Evolutionary conservation across 2,888 invertebrate species (phyloP), one percentile per base, ranked within the genome.

Genomic region (Rhodophaea formosa): DNA sequence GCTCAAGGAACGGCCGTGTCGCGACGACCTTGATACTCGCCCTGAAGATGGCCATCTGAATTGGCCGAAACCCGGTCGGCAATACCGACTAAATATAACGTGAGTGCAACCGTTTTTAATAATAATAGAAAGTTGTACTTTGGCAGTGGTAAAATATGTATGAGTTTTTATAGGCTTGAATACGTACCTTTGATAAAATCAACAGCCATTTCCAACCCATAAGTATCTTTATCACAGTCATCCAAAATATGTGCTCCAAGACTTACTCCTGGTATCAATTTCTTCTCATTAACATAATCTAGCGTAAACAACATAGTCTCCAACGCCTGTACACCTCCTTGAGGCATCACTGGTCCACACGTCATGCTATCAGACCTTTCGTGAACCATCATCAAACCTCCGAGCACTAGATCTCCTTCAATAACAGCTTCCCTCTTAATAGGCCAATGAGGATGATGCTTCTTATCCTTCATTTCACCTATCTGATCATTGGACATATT

Each of bases 171-270:
- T n/a, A n/a, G n/a, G n/a, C n/a, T 14, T 8, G 10, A 7, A 47
- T 32, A 82, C 94, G 91, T 88, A 98, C 98, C 98, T 95, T 98
- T 97, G 63, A 98, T 98, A 82, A 98, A 98, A 86, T 98, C 98
- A 14, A 98, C 96, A 14, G 98, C 97, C 95, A 98, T 98, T 82
- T 98, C 98, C 66, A 98, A 91, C 0, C 98, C 98, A 75, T 98
- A 98, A 0, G 98, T 98, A 80, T 98, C 98, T 86, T 97, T 96
- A 91, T 98, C 98, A 84, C 98, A 98, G 84, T 98, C 98, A 78
- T 98, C 98, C 63, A 98, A 92, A 56, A 98, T 95, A 77, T 97
- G 96, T 8, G 97, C 97, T 42, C 98, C 98, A 10, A 98, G 87
- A 6, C 92, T 94, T 56, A 97, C 94, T 55, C 96, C 96, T 0